Base-by-base conservation (phyloP, 2,888 invertebrate genomes). In the Chrysomela aeneicollis region DNA sequence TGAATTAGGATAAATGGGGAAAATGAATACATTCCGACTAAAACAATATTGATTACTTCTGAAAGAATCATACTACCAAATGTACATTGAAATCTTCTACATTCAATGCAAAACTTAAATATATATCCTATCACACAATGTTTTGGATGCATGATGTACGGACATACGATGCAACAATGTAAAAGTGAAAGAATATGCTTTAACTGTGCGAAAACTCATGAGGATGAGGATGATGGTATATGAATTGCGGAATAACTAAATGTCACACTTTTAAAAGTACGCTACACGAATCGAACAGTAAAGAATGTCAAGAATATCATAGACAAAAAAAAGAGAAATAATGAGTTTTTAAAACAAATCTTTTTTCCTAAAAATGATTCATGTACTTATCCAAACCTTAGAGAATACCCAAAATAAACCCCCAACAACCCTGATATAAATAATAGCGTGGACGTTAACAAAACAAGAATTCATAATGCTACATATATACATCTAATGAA, bases 131-230 rank as follows among this genome's bases (percentile, higher is more conserved):
- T 50, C 9, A 59, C 49, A 8, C 62, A 57, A 30, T 62, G 50
- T 10, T 62, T 37, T 17, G 2, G n/a, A 32, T 61, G 61, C 37
- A 18, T 60, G 1, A 4, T 46, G 6, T 63, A 63, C 17, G 63
- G 63, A 18, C 60, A 64, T 26, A 64, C 54, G 18, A 53, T 52
- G 46, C 26, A 18, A 17, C 59, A 59, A 46, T 32, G 49, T n/a
- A 64, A 59, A 35, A 32, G 2, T 32, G 54, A 32, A 17, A 12
- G 18, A 17, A n/a, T 8, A n/a, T 49, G 49, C 15, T 49, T 49
- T 19, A 49, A 17, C 15, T 49, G 49, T 17, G 1, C 49, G 6
- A 15, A 49, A 15, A 17, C 2, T 17, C 49, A 49, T 49, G 49
- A n/a, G 1, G 2, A 10, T 3, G 49, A 49, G 10, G 37, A 55